Base-by-base conservation (phyloP, 2,797 vertebrate species). In the Catamblyrhynchus diadema region DNA sequence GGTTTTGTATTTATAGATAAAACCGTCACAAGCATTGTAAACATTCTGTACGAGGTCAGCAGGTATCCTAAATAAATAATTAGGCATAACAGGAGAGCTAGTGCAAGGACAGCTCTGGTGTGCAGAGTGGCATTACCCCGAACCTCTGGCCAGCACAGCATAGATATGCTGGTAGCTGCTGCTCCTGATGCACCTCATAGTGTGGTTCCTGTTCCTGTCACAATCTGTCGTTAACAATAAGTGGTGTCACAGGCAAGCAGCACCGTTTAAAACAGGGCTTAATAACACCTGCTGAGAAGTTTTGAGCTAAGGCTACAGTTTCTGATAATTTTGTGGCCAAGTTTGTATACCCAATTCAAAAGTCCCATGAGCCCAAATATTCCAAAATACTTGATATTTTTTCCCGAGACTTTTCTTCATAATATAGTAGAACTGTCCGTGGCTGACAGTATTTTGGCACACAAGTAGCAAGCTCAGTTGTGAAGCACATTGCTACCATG, bases 41-140 rank as follows among this genome's bases (percentile, higher is more conserved):
- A 5, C 5, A 23, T 44, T 66, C 21, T 62, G 8, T 48, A 35
- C 45, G 35, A 0, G 0, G 30, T 60, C 25, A 70, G 45, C 59
- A 86, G 41, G 9, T 39, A 24, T 69, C 48, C n/a, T 44, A 61
- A 85, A 61, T n/a, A 79, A 77, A 48, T 15, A 13, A 70, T 33
- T 32, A 72, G 22, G 37, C 5, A 6, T 45, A 81, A 23, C 8
- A 92, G 54, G 28, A 69, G 17, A 48, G 16, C 12, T 69, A 65
- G 14, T 42, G 12, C 33, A 50, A 80, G 57, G 27, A 51, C 1
- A 5, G n/a, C 45, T 66, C 69, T 72, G 28, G 16, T 53, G 51
- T 67, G 54, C 14, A 18, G 4, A 0, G 0, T 12, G 17, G 9
- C 66, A 44, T 35, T 41, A 51, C 12, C 13, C 30, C 3, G 7